Evolutionary conservation across 2,797 vertebrate species (phyloP).

Genomic region (Agapornis canus): DNA sequence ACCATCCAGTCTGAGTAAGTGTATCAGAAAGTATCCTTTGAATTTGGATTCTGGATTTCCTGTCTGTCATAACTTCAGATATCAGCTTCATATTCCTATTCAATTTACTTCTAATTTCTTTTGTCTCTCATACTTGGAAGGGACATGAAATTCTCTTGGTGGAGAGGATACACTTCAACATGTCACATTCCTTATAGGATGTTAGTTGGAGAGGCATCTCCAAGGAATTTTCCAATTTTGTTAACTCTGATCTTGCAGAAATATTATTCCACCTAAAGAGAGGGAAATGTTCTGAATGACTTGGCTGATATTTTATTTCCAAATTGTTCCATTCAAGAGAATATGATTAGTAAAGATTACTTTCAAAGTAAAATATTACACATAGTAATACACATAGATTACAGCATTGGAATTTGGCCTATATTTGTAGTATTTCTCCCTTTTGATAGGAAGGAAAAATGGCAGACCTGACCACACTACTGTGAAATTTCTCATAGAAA

Average conservation of each 20-base stretch:
- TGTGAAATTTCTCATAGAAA: neutral
- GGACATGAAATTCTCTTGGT: neutral
- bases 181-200: neutral
- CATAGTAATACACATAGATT: neutral
- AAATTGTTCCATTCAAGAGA: neutral
- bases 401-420: neutral
- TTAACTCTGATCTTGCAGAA: neutral
- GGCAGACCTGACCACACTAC: neutral
- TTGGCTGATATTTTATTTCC: neutral
- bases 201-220: neutral
- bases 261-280: neutral
- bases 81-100: neutral
- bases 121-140: neutral
- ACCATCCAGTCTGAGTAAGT: neutral
- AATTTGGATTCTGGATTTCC: neutral
- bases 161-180: neutral
- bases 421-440: neutral
- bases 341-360: neutral
- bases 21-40: accelerated
- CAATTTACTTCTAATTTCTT: neutral
- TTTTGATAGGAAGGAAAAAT: neutral
- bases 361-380: neutral
- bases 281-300: neutral
- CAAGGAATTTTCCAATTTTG: neutral
- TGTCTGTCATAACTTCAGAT: neutral